Conservation (phyloP, 1,140 invertebrate genomes). For the Sitobion miscanthi region DNA sequence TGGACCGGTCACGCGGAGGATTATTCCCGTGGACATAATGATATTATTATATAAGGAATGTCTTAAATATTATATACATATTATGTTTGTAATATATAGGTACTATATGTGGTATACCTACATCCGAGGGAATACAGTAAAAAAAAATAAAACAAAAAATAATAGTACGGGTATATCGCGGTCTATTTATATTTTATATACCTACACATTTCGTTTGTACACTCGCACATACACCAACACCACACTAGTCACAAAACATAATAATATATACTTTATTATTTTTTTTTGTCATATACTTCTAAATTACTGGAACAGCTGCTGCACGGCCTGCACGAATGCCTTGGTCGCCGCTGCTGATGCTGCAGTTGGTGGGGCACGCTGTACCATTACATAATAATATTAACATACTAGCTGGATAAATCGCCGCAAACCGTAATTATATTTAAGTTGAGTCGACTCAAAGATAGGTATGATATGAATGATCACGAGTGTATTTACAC, state of each 20-base stretch:
- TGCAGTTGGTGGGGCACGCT: not conserved
- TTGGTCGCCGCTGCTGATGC: not conserved
- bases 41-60: not conserved
- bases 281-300: not conserved
- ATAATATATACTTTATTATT: not conserved
- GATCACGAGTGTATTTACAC: not conserved
- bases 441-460: not conserved
- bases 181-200: not conserved
- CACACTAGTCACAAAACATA: not conserved
- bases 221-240: not conserved
- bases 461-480: not conserved
- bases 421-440: not conserved
- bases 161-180: not conserved
- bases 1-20: slow-evolving; percentile 10
- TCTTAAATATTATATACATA: not conserved
- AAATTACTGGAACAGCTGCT: not conserved
- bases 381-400: not conserved
- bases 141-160: not conserved
- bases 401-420: not conserved
- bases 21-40: not conserved
- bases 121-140: not conserved
- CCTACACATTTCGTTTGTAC: not conserved
- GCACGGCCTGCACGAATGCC: not conserved
- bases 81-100: not conserved
- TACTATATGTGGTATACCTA: not conserved